Conservation (phyloP, 2,797 vertebrate genomes). For the Pseudochaenichthys georgianus region DNA sequence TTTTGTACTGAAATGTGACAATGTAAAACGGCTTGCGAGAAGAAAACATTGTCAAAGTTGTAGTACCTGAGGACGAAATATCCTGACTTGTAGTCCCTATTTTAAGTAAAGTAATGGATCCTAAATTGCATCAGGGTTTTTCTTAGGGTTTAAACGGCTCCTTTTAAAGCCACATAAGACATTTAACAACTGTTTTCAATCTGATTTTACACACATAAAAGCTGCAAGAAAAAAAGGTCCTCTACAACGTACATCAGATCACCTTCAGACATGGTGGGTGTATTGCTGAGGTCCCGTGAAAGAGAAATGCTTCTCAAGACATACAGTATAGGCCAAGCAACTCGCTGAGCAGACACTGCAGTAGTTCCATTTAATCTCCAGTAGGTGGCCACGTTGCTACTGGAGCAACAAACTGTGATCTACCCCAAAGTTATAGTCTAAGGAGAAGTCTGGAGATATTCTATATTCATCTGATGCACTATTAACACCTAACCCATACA, state of each 20-base stretch:
- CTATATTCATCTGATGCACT: background rate
- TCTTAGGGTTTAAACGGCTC: background rate
- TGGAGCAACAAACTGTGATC: background rate
- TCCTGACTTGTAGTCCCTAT: constrained; percentile 5
- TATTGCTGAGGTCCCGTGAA: too few relatives aligned
- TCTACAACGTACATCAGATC: too few relatives aligned
- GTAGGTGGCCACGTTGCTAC: background rate
- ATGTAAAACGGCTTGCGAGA: background rate
- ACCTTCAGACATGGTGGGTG: too few relatives aligned
- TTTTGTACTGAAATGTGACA: background rate
- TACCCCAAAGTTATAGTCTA: background rate
- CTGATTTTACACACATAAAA: background rate
- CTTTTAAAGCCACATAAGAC: background rate
- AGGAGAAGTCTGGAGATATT: background rate
- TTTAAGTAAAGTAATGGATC: background rate
- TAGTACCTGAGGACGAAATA: background rate
- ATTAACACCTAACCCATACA: background rate
- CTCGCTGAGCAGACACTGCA: too few relatives aligned
- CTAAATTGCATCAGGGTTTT: constrained; percentile 5
- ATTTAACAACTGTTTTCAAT: constrained; percentile 8
- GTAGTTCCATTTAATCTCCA: background rate
- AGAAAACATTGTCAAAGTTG: background rate
- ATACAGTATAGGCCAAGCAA: too few relatives aligned
- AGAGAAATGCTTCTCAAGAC: too few relatives aligned
- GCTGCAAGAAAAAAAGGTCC: too few relatives aligned